Evolutionary conservation across 2,797 vertebrate species (phyloP).

Genomic region (Acanthopagrus latus): DNA sequence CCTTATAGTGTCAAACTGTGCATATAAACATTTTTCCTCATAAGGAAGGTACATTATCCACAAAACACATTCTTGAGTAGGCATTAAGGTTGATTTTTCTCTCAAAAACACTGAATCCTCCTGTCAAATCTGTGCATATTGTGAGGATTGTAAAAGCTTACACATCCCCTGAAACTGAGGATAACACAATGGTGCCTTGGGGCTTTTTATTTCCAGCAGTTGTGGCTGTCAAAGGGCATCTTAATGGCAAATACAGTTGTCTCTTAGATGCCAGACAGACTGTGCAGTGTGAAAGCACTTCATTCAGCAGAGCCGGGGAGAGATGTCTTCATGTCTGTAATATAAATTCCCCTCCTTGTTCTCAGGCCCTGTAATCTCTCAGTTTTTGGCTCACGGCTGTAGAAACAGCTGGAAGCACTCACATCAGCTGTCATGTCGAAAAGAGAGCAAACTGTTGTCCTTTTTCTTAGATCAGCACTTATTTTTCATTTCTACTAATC

Average conservation of each 20-base stretch:
- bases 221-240: constrained; percentile 18
- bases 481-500: constrained; percentile 67
- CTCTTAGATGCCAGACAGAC: constrained; percentile 43
- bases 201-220: constrained; percentile 2
- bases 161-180: neutral
- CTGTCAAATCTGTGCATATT: neutral
- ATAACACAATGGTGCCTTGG: neutral
- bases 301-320: constrained; percentile 53
- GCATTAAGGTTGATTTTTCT: neutral
- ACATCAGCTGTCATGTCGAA: constrained; percentile 71
- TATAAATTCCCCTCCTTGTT: constrained; percentile 71
- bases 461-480: constrained; percentile 61
- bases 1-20: neutral
- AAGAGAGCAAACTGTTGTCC: constrained; percentile 66
- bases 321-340: constrained; percentile 69
- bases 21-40: neutral
- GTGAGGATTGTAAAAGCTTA: neutral
- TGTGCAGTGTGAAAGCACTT: constrained; percentile 40
- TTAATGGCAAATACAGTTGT: constrained; percentile 21
- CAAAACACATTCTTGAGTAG: constrained; percentile 14
- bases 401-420: constrained; percentile 84
- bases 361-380: constrained; percentile 78
- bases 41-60: neutral
- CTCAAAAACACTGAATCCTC: neutral
- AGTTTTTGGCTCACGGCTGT: constrained; percentile 70